Conservation (phyloP, 2,888 invertebrate genomes). For the Yponomeuta sedellus region DNA sequence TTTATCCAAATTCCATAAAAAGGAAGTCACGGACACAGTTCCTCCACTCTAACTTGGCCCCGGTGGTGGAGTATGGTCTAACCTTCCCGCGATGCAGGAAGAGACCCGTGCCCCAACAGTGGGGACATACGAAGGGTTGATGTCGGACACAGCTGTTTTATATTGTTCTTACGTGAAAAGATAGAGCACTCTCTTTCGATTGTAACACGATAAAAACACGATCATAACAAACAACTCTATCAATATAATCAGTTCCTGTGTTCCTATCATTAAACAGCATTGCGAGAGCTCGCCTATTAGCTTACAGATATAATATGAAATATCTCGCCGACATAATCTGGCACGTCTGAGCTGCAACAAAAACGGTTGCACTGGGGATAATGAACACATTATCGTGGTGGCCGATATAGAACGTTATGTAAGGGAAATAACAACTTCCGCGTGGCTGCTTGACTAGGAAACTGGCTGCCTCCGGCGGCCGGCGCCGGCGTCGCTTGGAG, state of each 20-base stretch:
- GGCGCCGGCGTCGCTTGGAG: not conserved
- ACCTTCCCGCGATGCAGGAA: no score
- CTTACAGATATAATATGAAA: not conserved
- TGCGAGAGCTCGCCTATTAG: not conserved
- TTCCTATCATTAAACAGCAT: slow-evolving; percentile 1
- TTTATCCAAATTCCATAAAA: no score
- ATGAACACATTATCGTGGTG: slow-evolving; percentile 24
- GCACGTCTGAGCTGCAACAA: not conserved
- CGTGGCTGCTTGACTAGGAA: slow-evolving; percentile 22
- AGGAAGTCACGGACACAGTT: no score
- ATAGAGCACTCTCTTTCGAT: no score
- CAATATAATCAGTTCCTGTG: not conserved
- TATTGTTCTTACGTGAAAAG: no score
- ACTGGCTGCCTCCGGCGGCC: slow-evolving; percentile 6
- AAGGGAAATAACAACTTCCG: slow-evolving; percentile 31
- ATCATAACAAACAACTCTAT: not conserved
- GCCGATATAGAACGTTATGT: slow-evolving; percentile 12
- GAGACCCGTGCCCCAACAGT: no score
- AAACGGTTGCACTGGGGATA: slow-evolving; percentile 13
- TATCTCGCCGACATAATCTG: not conserved
- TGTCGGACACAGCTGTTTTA: no score
- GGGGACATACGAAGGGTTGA: no score
- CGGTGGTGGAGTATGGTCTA: no score
- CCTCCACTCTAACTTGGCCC: no score
- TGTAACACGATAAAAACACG: no score